These are phyloP conservation scores for Gymnothorax javanicus DNA, from an alignment of 2,797 vertebrate species.

Conservation along the genomic window DNA sequence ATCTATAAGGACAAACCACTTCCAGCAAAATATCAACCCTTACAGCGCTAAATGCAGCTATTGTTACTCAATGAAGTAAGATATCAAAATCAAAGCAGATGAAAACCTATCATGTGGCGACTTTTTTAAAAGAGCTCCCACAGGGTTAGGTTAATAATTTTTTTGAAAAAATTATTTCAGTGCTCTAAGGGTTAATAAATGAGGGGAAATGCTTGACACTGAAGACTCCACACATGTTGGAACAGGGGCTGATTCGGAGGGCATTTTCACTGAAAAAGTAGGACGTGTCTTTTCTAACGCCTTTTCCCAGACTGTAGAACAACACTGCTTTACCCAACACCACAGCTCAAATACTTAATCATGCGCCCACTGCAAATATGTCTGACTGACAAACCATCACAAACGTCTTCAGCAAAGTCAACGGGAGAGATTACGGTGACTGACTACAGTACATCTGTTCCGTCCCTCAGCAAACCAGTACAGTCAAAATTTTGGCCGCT, in stretches of 20 bases:
- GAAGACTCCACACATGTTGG: conserved; percentile 36
- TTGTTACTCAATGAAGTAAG: too few species aligned
- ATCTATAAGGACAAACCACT: too few species aligned
- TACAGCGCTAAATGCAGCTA: too few species aligned
- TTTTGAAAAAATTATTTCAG: too few species aligned
- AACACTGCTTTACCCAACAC: conserved; percentile 17
- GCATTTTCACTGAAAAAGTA: conserved; percentile 58
- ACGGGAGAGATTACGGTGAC: neutral
- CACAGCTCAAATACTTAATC: conserved; percentile 35
- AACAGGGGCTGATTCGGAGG: conserved; percentile 31
- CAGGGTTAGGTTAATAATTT: too few species aligned
- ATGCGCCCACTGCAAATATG: neutral
- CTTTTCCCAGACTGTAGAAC: conserved; percentile 38
- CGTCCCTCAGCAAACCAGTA: neutral
- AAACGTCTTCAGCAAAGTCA: neutral
- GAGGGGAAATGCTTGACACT: conserved; percentile 28
- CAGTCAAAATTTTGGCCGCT: neutral
- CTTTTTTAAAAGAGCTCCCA: too few species aligned
- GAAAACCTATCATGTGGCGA: too few species aligned
- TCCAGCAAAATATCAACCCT: too few species aligned
- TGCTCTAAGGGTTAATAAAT: conserved; percentile 27
- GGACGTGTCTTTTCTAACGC: conserved; percentile 44
- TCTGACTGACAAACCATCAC: neutral
- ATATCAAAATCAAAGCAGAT: too few species aligned
- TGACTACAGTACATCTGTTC: neutral